A percentile compares a stretch with the other conserved stretches of the same genome.
Evolutionary conservation across 2,113 vertebrate genomes (phyloP).

Genomic region (Indicator indicator): DNA sequence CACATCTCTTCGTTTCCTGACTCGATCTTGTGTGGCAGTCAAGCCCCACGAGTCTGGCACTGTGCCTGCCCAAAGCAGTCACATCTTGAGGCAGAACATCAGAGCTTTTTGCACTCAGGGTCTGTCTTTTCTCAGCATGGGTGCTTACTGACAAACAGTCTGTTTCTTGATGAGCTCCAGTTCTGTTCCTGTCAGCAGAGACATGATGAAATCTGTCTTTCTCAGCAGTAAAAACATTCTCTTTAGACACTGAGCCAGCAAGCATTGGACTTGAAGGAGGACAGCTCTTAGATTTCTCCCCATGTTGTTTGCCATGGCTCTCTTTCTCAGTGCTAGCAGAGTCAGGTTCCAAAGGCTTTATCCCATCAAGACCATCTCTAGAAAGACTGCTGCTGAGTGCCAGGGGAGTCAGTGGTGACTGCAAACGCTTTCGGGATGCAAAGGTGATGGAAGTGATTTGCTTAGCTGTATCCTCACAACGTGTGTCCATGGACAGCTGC

Average conservation of each 20-base stretch:
- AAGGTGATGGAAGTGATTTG: conserved; percentile 77
- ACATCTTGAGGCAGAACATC: not conserved
- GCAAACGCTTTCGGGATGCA: conserved; percentile 67
- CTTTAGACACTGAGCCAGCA: not conserved
- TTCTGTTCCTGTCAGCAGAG: not conserved
- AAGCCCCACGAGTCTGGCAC: not conserved
- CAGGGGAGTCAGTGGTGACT: conserved; percentile 30
- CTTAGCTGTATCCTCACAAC: conserved; percentile 1
- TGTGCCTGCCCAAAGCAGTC: not conserved
- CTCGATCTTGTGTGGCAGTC: fast-evolving
- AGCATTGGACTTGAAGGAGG: not conserved
- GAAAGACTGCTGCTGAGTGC: not conserved
- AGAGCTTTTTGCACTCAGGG: not conserved
- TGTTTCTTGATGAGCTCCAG: conserved; percentile 11
- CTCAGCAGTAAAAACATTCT: not conserved
- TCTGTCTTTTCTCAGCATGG: not conserved
- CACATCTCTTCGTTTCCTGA: not conserved
- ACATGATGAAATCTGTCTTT: not conserved
- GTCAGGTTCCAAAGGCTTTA: not conserved
- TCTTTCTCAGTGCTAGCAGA: not conserved
- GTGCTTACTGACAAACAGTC: not conserved
- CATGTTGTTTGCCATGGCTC: not conserved
- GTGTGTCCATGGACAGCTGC: not conserved
- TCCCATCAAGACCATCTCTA: conserved; percentile 23
- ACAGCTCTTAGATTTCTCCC: not conserved